These are phyloP conservation scores for Manduca sexta DNA, from an alignment of 1,140 invertebrate species.

Conservation along the genomic window DNA sequence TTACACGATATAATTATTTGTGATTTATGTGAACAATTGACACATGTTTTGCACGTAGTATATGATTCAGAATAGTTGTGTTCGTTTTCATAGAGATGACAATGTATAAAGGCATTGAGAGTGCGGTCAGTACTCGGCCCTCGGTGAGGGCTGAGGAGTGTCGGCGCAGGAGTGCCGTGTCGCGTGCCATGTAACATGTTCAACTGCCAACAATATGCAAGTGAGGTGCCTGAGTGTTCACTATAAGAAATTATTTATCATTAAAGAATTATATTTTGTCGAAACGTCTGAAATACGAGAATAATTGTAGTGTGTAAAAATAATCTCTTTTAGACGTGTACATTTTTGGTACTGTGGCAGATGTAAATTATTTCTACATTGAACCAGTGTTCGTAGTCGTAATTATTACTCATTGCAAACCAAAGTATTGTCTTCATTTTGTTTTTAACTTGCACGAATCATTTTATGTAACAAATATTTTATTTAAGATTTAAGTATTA, in stretches of 20 bases:
- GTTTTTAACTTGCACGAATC: conserved; percentile 22
- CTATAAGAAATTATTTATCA: conserved; percentile 13
- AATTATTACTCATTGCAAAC: conserved; percentile 40
- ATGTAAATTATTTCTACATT: not conserved
- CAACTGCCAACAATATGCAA: conserved; percentile 46
- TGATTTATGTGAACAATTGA: too few relatives aligned
- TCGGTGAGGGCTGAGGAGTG: too few relatives aligned
- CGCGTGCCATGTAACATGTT: conserved; percentile 65
- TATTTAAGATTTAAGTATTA: conserved; percentile 25
- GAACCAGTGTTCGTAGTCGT: conserved; percentile 13
- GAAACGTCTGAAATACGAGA: not conserved
- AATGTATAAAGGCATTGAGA: too few relatives aligned
- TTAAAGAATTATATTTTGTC: not conserved
- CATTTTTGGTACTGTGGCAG: too few relatives aligned
- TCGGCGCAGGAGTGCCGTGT: conserved; percentile 3
- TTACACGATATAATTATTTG: too few relatives aligned
- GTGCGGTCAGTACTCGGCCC: too few relatives aligned
- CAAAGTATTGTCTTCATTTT: conserved; percentile 47
- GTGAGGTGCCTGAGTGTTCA: conserved; percentile 68
- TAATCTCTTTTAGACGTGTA: too few relatives aligned
- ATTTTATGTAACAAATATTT: conserved; percentile 5
- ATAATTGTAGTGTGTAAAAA: not conserved
- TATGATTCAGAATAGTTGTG: too few relatives aligned
- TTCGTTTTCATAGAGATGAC: too few relatives aligned
- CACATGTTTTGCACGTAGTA: too few relatives aligned